Conservation (phyloP, 1,140 invertebrate genomes). For the Gryon sp. region DNA sequence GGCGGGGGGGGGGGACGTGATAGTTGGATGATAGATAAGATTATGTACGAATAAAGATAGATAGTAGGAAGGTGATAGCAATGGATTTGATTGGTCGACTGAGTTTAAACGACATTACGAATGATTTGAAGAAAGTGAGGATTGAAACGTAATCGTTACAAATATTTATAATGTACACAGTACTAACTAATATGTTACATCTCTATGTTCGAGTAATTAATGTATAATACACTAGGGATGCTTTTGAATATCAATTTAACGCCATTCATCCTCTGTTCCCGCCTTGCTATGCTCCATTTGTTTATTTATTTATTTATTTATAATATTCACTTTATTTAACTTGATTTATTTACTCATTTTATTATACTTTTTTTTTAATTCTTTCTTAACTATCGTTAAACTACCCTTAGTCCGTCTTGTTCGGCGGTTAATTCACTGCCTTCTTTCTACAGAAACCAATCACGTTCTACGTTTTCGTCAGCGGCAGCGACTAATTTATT, state of each 20-base stretch:
- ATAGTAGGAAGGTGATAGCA: conserved; percentile 60
- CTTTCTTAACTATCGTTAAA: conserved; percentile 17
- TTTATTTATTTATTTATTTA: conserved; percentile 33
- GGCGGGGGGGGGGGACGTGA: too few relatives aligned
- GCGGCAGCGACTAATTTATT: conserved; percentile 72
- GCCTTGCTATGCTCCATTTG: conserved; percentile 22
- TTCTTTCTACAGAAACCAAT: conserved; percentile 39
- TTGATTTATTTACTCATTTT: conserved; percentile 39
- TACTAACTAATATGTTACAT: conserved; percentile 76
- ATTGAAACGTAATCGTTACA: conserved; percentile 71
- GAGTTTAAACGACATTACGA: too few relatives aligned
- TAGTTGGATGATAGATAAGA: conserved; percentile 53
- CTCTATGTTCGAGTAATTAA: conserved; percentile 72
- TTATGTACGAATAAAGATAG: too few relatives aligned
- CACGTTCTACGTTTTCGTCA: conserved; percentile 63
- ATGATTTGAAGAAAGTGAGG: conserved; percentile 62
- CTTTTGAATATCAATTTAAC: conserved; percentile 70
- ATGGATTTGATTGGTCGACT: conserved; percentile 52
- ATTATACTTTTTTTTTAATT: neutral
- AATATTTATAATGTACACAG: conserved; percentile 74
- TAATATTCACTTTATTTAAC: conserved; percentile 17
- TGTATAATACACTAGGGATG: conserved; percentile 78
- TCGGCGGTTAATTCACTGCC: conserved; percentile 2
- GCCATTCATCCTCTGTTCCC: conserved; percentile 35
- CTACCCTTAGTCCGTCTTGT: conserved; percentile 29